Base-by-base conservation (phyloP, 2,888 invertebrate species). In the Graphium colonna region DNA sequence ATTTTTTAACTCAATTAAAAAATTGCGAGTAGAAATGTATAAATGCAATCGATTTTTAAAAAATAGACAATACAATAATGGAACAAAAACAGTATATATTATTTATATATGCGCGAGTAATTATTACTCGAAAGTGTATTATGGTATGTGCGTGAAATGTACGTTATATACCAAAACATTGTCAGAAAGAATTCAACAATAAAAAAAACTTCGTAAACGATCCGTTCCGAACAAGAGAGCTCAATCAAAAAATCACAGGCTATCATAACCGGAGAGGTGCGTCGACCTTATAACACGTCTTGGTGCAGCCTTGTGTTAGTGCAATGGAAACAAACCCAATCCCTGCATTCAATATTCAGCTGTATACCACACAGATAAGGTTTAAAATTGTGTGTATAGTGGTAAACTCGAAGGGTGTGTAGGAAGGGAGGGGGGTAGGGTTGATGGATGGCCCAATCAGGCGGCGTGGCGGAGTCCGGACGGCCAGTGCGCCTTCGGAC, bases 361-460 rank as follows among this genome's bases (percentile, higher is more conserved):
- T 36, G 31, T 8, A 38, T 47, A 40, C 45, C 60, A n/a, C n/a
- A n/a, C n/a, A n/a, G n/a, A n/a, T n/a, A n/a, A n/a, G 4, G 28
- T 28, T 28, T 28, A 28, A 28, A 28, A 8, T 76, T 64, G 73
- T 3, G 77, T 73, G 60, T n/a, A n/a, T n/a, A n/a, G n/a, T n/a
- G 55, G 57, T 26, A 10, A n/a, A 18, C 58, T 64, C 67, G 64
- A 65, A 65, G 67, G 64, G 67, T 65, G 69, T 68, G 65, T 64
- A 70, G 67, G 69, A 73, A 70, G 76, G 76, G 79, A 61, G 74
- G 82, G 79, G 77, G 81, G 85, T 77, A 69, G 75, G 62, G 65
- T 78, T 88, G 90, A 90, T 90, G 90, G 91, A 91, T 91, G 90
- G 91, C 88, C 90, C 83, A 88, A 87, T 87, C 86, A 82, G 85